Evolutionary conservation across 2,888 invertebrate genomes (phyloP), one percentile per base, ranked within the genome.

Genomic region (Eristalis intricaria): DNA sequence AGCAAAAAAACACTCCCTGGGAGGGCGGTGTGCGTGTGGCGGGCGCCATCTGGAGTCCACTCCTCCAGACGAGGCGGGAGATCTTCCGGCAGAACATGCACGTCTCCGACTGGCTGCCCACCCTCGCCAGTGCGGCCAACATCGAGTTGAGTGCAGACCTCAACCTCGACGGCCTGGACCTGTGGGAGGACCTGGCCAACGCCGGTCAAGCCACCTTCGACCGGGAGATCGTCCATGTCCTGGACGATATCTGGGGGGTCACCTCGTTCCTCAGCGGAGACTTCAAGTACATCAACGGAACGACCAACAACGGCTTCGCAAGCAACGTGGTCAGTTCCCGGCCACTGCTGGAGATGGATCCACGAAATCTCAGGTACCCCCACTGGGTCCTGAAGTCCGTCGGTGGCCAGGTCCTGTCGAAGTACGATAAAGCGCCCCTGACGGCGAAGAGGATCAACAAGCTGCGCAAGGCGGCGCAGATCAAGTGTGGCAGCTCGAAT

Each of bases 81-180:
- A 94, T 96, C 0, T 95, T 94, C 11, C 92, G 94, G 23, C 94
- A 95, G 68, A 93, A 97, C 69, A 95, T 98, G 91, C 97, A 97
- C 90, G 95, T 98, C 13, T 95, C 95, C 4, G 98, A 98, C 92
- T 97, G 97, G 96, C 91, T 98, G 56, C 97, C 98, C 0, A 98
- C 98, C 0, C 92, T 93, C 96, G 91, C 91, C 0, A 89, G 89
- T 15, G 91, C 91, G 0, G 92, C 92, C 0, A 90, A 89, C n/a
- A 91, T 92, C 32, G 38, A 89, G 19, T 66, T 92, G 11, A 29
- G 89, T 1, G 38, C 82, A 0, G 26, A 82, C 0, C 43, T 95
- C 1, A 23, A 74, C 0, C 50, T 96, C 5, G 96, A 96, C 89
- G 96, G 96, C 15, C 92, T 95, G 8, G 95, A 96, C 90, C 94